A percentile compares a stretch with the other conserved stretches of the same genome.
Evolutionary conservation across 2,113 vertebrate genomes (phyloP).

Genomic region (Meleagris gallopavo): DNA sequence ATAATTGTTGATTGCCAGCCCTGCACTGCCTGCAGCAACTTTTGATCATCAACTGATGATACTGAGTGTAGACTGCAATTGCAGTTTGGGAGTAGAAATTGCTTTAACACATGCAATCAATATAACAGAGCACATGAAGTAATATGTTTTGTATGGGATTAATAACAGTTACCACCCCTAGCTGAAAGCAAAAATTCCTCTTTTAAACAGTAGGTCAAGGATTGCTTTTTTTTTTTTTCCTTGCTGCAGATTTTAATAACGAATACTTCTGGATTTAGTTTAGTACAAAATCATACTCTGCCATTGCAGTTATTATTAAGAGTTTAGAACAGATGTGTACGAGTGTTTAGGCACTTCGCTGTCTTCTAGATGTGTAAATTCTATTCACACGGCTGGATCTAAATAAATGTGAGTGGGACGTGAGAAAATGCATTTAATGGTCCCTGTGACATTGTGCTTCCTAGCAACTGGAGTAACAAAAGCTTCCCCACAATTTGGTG

Average conservation of each 20-base stretch:
- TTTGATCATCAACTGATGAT: neutral
- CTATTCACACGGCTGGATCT: neutral
- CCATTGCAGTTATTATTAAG: neutral
- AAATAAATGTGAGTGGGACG: neutral
- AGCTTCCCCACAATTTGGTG: neutral
- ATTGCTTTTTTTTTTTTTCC: neutral
- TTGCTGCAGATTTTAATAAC: neutral
- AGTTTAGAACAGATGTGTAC: neutral
- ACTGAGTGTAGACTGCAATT: neutral
- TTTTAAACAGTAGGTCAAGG: neutral
- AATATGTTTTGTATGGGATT: neutral
- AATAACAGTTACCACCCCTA: neutral
- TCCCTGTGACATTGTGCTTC: neutral
- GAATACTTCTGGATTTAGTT: neutral
- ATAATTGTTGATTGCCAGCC: neutral
- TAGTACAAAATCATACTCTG: neutral
- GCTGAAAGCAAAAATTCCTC: neutral
- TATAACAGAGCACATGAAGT: neutral
- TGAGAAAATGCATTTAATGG: neutral
- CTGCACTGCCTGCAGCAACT: neutral
- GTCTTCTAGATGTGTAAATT: neutral
- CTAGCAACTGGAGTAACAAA: neutral
- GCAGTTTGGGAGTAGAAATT: neutral
- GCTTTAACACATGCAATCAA: neutral
- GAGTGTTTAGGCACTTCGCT: neutral